Base-by-base conservation (phyloP, 2,113 vertebrate genomes). In the Tupaia chinensis region DNA sequence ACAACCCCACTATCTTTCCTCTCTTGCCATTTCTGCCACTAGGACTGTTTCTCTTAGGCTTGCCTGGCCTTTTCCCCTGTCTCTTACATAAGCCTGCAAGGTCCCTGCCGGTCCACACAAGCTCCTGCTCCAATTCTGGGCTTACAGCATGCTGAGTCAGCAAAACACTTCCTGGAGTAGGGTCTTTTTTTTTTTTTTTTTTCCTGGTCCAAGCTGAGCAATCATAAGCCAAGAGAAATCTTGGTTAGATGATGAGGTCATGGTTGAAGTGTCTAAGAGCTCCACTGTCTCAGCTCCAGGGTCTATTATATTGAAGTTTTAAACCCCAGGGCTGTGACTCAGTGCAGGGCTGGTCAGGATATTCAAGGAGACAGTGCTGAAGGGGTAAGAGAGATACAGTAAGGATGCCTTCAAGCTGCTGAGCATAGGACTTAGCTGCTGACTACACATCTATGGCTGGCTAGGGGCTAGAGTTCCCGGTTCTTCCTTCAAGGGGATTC, bases 201-300 rank as follows among this genome's bases (percentile, higher is more conserved):
- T 25, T 34, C 8, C 76, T 32, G 11, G 29, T 80, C 14, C 79
- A 23, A 19, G 17, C 78, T 93, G 20, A 95, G 92, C 77, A 85
- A 72, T 93, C 83, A 77, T 2, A 91, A 29, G 58, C 65, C 90
- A 93, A 93, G 83, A 97, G 93, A 91, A 89, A 53, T 86, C 60
- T 85, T 78, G 68, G 58, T 94, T 73, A 84, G 86, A 95, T 90
- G 74, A 74, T 89, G 79, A 91, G 79, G 90, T 96, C 82, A 82
- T 66, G 70, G 82, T 19, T 88, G 20, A 97, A 94, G 86, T 13
- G 56, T 68, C 23, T 78, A 34, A 91, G 86, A 72, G 25, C 9
- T 78, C 54, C 65, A 88, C 32, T 88, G 91, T 90, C 69, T 97
- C 84, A 89, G 87, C 19, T 87, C 20, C 60, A 79, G 9, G 7